Percentiles rank a stretch among this genome's conserved stretches.
Conservation (phyloP, 2,888 invertebrate genomes). For the Temnothorax unifasciatus region DNA sequence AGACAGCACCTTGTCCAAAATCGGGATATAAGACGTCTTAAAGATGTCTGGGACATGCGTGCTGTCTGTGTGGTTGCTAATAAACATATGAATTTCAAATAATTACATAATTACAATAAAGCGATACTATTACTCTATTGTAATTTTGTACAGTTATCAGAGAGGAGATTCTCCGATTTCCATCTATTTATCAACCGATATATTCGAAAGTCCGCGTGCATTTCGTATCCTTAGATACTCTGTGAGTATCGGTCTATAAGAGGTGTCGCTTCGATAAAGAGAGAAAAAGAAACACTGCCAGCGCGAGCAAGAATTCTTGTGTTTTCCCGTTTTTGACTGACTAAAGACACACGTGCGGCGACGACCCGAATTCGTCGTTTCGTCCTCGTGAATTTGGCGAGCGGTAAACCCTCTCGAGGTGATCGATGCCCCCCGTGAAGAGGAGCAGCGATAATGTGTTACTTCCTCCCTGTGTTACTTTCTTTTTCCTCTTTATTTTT, state of each 20-base stretch:
- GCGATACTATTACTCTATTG: background rate
- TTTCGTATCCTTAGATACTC: background rate
- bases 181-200: background rate
- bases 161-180: background rate
- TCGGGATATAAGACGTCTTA: too few relatives aligned
- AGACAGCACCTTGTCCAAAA: too few relatives aligned
- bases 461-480: background rate
- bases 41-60: too few relatives aligned
- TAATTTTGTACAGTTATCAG: background rate
- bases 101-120: background rate
- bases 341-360: conserved; percentile 45
- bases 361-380: conserved; percentile 52
- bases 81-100: background rate
- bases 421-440: conserved; percentile 40
- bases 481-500: background rate
- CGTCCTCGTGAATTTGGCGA: conserved; percentile 28
- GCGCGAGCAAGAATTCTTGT: conserved; percentile 58
- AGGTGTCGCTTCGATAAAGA: conserved; percentile 41
- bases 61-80: background rate
- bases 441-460: conserved; percentile 35
- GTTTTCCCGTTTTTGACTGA: conserved; percentile 53
- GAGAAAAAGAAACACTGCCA: conserved; percentile 68
- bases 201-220: background rate
- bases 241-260: too few relatives aligned
- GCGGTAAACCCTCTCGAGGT: conserved; percentile 51